These are phyloP conservation scores for Agriopis marginaria DNA, from an alignment of 2,888 invertebrate genomes.

Conservation along the genomic window DNA sequence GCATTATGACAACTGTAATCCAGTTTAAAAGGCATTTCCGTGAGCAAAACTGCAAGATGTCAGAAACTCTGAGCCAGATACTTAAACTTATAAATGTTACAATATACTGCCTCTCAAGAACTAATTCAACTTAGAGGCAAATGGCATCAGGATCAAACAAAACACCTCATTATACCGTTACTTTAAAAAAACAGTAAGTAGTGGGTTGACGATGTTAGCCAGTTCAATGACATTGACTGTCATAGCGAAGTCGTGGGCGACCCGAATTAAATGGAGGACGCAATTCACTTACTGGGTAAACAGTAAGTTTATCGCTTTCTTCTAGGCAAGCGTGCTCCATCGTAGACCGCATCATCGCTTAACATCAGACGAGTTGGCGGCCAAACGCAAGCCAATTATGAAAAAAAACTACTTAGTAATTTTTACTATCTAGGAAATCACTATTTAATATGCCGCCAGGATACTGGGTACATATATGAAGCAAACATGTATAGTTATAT, in stretches of 20 bases:
- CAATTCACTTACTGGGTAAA: slow-evolving; percentile 9
- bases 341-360: too few relatives aligned
- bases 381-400: too few relatives aligned
- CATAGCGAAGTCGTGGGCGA: slow-evolving; percentile 15
- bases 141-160: slow-evolving; percentile 13
- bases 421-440: neutral
- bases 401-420: neutral
- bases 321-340: too few relatives aligned
- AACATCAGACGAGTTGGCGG: too few relatives aligned
- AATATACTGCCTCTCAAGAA: neutral
- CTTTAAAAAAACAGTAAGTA: neutral
- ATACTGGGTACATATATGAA: neutral
- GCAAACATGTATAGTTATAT: too few relatives aligned
- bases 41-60: too few relatives aligned
- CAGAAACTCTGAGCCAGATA: too few relatives aligned
- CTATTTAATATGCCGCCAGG: neutral
- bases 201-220: slow-evolving; percentile 12
- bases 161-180: slow-evolving; percentile 11
- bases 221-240: slow-evolving; percentile 14
- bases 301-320: too few relatives aligned
- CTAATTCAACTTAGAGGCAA: neutral
- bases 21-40: too few relatives aligned
- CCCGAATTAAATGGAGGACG: slow-evolving; percentile 5
- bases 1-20: too few relatives aligned
- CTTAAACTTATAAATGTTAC: neutral